Evolutionary conservation across 2,888 invertebrate genomes (phyloP).

Genomic region (Pristionchus mayeri): DNA sequence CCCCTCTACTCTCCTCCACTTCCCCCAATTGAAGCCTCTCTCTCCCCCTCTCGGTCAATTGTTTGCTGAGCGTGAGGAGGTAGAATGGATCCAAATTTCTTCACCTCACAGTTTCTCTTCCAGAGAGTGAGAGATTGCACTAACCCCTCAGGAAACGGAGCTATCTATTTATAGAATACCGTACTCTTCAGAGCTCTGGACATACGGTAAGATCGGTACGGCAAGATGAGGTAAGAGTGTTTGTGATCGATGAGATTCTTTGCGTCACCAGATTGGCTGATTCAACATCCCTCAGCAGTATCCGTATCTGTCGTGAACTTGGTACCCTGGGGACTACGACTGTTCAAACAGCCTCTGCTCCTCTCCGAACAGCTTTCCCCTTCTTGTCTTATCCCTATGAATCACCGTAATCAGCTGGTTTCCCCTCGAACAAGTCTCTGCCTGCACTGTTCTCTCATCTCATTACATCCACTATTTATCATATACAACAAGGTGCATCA

Average conservation of each 20-base stretch:
- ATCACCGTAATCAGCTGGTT: constrained; percentile 40
- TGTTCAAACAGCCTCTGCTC: neutral
- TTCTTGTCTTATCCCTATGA: constrained; percentile 37
- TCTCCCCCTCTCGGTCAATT: neutral
- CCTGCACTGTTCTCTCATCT: neutral
- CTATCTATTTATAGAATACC: constrained; percentile 6
- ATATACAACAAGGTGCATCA: neutral
- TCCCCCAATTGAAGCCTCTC: constrained; percentile 38
- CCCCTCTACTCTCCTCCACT: constrained; percentile 8
- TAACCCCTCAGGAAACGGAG: constrained; percentile 8
- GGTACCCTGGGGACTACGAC: neutral
- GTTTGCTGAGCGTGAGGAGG: constrained; percentile 39
- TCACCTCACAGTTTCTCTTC: constrained; percentile 34
- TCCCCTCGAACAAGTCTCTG: constrained; percentile 8
- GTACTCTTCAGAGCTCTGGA: neutral
- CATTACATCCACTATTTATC: constrained; percentile 39
- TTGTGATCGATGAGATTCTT: neutral
- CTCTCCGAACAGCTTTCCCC: constrained; percentile 1
- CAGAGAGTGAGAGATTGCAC: constrained; percentile 5
- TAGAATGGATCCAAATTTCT: constrained; percentile 41
- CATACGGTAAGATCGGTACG: neutral
- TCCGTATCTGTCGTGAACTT: neutral
- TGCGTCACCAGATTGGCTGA: constrained; percentile 10
- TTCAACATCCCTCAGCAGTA: neutral
- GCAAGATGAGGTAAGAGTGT: too few relatives aligned